A percentile compares a stretch with the other conserved stretches of the same genome.
Conservation (phyloP, 2,797 vertebrate genomes). For the Karalla daura region DNA sequence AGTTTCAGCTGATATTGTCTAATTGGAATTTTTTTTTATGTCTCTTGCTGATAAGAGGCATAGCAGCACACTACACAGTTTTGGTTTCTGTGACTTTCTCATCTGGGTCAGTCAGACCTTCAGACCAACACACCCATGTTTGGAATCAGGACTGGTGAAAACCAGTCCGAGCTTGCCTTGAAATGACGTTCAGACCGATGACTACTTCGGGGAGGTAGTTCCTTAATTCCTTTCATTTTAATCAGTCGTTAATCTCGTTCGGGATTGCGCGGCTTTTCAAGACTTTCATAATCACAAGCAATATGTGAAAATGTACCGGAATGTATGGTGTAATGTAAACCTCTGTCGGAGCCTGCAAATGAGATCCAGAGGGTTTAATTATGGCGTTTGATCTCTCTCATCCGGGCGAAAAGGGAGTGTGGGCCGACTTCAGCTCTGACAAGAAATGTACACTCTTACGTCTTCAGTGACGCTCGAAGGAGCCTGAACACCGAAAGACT, state of each 20-base stretch:
- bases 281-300: neutral
- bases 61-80: neutral
- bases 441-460: neutral
- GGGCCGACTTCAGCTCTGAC: neutral
- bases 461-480: neutral
- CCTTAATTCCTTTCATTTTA: neutral
- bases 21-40: neutral
- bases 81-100: conserved; percentile 17
- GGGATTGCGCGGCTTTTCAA: no score
- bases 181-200: neutral
- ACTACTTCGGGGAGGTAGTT: neutral
- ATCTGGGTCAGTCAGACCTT: conserved; percentile 31
- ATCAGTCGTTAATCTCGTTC: neutral
- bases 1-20: neutral
- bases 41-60: neutral
- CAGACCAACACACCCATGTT: conserved; percentile 27
- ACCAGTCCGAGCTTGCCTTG: neutral
- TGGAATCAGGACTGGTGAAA: neutral
- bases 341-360: no score
- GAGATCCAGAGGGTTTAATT: no score
- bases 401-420: no score
- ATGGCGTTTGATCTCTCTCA: no score
- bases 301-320: neutral
- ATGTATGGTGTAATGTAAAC: neutral
- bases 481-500: neutral